phyloP scores from a whole-genome alignment of 2,888 invertebrate genomes.

The Brachypalpus laphriformis region DNA sequence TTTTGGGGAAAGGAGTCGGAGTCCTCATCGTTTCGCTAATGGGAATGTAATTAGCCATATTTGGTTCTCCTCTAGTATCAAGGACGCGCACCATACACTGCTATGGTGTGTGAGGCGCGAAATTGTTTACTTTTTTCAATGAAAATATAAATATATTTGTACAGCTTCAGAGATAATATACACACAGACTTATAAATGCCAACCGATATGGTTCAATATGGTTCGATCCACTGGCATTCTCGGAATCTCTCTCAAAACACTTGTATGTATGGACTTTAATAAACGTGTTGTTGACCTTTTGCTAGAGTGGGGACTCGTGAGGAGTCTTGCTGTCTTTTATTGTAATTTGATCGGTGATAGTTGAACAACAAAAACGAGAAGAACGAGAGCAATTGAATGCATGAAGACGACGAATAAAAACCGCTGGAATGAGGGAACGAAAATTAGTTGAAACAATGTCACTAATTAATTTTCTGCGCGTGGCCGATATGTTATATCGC shows the following conservation, averaged over 20 bases:
- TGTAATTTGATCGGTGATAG: constrained; percentile 54
- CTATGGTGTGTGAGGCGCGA: not conserved
- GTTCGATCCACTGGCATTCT: constrained; percentile 2
- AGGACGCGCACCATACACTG: constrained; percentile 32
- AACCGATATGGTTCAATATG: constrained; percentile 26
- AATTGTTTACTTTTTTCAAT: constrained; percentile 37
- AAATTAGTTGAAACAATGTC: constrained; percentile 34
- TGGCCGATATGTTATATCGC: not conserved
- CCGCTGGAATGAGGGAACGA: constrained; percentile 11
- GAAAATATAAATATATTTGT: constrained; percentile 12
- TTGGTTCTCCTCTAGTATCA: constrained; percentile 28
- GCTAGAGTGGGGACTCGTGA: not conserved
- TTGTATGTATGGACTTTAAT: constrained; percentile 9
- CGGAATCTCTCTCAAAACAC: not conserved
- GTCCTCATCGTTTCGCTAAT: constrained; percentile 64
- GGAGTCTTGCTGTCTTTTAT: constrained; percentile 31
- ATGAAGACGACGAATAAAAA: constrained; percentile 4
- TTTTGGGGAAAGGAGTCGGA: constrained; percentile 20
- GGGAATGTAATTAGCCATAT: constrained; percentile 62
- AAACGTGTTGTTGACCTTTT: constrained; percentile 57
- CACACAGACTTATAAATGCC: constrained; percentile 11
- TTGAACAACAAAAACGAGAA: not conserved
- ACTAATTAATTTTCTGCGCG: constrained; percentile 56
- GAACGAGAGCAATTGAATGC: constrained; percentile 23
- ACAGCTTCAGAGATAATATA: constrained; percentile 33